phyloP scores from a whole-genome alignment of 92 coral and sea anemone species.

The Zoanthus sociatus region DNA sequence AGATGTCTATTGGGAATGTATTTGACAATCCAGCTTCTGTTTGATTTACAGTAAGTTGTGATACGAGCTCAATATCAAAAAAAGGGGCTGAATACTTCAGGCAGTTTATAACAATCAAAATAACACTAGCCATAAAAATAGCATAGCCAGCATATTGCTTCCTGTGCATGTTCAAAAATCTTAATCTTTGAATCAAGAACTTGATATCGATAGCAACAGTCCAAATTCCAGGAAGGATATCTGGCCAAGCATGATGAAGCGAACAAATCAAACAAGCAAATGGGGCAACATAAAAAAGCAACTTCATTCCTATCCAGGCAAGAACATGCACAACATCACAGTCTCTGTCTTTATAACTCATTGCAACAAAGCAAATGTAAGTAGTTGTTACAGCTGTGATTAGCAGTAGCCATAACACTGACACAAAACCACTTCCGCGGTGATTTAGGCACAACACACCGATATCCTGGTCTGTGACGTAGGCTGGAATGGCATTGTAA shows the following conservation, averaged over 20 bases:
- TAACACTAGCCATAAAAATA: conserved; percentile 53
- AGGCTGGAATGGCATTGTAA: conserved; percentile 73
- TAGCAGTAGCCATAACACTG: conserved; percentile 76
- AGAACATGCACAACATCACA: conserved; percentile 74
- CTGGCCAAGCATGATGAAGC: conserved; percentile 68
- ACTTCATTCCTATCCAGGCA: conserved; percentile 77
- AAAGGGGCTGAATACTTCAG: conserved; percentile 71
- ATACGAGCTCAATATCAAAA: conserved; percentile 72
- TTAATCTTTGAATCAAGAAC: conserved; percentile 74
- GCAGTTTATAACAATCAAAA: conserved; percentile 57
- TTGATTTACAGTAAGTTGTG: conserved; percentile 47
- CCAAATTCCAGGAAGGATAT: conserved; percentile 78
- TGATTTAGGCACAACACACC: conserved; percentile 83
- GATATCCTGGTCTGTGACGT: conserved; percentile 77
- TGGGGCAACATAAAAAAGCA: conserved; percentile 77
- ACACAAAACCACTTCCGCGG: conserved; percentile 80
- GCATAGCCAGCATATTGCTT: conserved; percentile 74
- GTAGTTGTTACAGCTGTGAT: conserved; percentile 67
- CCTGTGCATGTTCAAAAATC: conserved; percentile 77
- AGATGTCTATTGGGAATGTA: conserved; percentile 62
- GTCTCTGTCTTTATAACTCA: conserved; percentile 37
- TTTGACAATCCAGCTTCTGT: conserved; percentile 49
- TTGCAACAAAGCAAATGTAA: conserved; percentile 50
- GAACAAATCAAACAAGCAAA: conserved; percentile 72
- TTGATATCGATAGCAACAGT: conserved; percentile 78